phyloP scores from a whole-genome alignment of 2,888 invertebrate genomes.

The Leptopilina drosophilae region DNA sequence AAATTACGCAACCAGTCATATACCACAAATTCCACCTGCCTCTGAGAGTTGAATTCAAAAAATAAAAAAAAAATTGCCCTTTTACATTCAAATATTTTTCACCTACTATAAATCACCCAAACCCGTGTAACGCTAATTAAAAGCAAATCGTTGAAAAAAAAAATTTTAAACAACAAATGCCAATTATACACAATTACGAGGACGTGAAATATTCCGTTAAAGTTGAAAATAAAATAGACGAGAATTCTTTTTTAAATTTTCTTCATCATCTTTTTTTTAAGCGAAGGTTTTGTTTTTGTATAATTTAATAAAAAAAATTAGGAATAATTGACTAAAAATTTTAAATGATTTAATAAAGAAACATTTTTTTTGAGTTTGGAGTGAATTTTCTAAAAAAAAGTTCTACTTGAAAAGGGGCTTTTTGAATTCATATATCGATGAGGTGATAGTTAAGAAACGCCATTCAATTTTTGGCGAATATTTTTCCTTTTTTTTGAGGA shows the following conservation, averaged over 20 bases:
- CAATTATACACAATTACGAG: not conserved
- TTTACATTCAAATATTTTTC: not conserved
- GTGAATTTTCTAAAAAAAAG: too few relatives aligned
- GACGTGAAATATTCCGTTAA: not conserved
- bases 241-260: too few relatives aligned
- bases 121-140: conserved; percentile 10
- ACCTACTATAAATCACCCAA: not conserved
- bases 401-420: too few relatives aligned
- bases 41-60: conserved; percentile 6
- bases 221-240: not conserved
- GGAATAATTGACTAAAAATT: too few relatives aligned
- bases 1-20: conserved; percentile 47
- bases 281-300: too few relatives aligned
- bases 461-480: not conserved
- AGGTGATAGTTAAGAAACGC: too few relatives aligned
- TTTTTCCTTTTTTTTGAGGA: conserved; percentile 17
- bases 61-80: conserved; percentile 5
- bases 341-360: too few relatives aligned
- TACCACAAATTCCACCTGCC: conserved; percentile 25
- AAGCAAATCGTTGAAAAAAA: not conserved
- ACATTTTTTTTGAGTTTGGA: too few relatives aligned
- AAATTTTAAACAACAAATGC: not conserved
- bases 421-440: too few relatives aligned
- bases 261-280: too few relatives aligned
- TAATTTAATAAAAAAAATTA: too few relatives aligned